Base-by-base conservation (phyloP, 1,140 invertebrate genomes). In the Tetramorium alpestre region DNA sequence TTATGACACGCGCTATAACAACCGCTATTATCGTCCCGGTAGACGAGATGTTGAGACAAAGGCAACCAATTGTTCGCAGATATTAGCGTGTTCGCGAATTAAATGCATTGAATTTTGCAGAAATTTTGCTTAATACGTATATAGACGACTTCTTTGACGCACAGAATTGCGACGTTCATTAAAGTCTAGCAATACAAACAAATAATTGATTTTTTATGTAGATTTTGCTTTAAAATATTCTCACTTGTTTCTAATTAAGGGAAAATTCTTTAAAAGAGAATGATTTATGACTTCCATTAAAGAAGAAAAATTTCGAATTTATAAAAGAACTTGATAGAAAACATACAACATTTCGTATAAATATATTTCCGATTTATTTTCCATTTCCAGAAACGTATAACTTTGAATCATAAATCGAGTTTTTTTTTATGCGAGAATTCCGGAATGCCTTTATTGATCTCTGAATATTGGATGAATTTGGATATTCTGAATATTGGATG, bases 41-140 rank as follows among this genome's bases (percentile, higher is more conserved):
- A 90, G 82, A 90, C 87, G 22, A 47, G n/a, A 62, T 58, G 33
- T 44, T 64, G 70, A 89, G 62, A 89, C 88, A 89, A 89, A 89
- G 62, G 38, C 58, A 58, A 77, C 44, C 44, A 47, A 33, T 86
- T 67, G 47, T 51, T 88, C 16, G n/a, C 64, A 22, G 25, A 18
- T 49, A 51, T 82, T 72, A 73, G 28, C 49, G 38, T 28, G 44
- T 44, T 87, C 22, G 47, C 10, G 38, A 58, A 49, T 78, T 64
- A 49, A 77, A 64, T 78, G 33, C 33, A 51, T 65, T 38, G 25
- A 67, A 80, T 18, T 28, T n/a, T 7, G 22, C 75, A n/a, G 25
- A 11, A 47, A 28, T 67, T 54, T 80, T 54, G 8, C 13, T 51
- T 18, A 41, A 41, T 54, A 41, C 18, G 1, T 41, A 41, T 22